These are phyloP conservation scores for Entomobrya multifasciata DNA, from an alignment of 2,888 invertebrate species.

Conservation along the genomic window DNA sequence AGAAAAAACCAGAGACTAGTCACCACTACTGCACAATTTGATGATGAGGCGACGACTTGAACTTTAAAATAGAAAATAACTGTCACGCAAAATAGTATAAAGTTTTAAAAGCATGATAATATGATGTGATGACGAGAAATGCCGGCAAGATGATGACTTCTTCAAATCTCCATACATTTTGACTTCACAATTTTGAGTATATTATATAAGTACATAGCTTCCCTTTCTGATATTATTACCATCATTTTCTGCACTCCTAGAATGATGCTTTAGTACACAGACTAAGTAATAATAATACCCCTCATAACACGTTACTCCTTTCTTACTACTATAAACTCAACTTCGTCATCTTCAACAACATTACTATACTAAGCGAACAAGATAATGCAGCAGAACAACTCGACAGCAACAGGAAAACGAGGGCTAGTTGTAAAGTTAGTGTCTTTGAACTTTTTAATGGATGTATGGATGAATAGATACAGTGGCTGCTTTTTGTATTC, in stretches of 20 bases:
- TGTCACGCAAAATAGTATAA: slow-evolving; percentile 2
- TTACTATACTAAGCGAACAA: not conserved
- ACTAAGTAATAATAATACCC: no score
- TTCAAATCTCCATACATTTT: slow-evolving; percentile 20
- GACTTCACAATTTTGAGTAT: not conserved
- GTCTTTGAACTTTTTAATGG: slow-evolving; percentile 63
- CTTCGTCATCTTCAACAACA: slow-evolving; percentile 7
- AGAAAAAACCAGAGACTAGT: not conserved
- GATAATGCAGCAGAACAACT: slow-evolving; percentile 15
- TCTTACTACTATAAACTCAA: not conserved
- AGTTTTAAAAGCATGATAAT: not conserved
- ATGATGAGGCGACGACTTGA: not conserved
- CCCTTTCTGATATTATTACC: slow-evolving; percentile 25
- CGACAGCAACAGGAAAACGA: slow-evolving; percentile 34
- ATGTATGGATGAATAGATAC: slow-evolving; percentile 25
- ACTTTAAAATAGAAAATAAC: slow-evolving; percentile 26
- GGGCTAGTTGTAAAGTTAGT: slow-evolving; percentile 37
- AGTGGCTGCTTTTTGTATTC: not conserved
- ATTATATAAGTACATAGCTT: not conserved
- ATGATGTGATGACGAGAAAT: slow-evolving; percentile 43
- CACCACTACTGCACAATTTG: not conserved
- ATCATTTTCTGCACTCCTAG: no score
- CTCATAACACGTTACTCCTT: not conserved
- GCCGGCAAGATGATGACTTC: slow-evolving; percentile 33
- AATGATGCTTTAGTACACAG: no score